Evolutionary conservation across 2,797 vertebrate species (phyloP).

Genomic region (Glyptemys insculpta): DNA sequence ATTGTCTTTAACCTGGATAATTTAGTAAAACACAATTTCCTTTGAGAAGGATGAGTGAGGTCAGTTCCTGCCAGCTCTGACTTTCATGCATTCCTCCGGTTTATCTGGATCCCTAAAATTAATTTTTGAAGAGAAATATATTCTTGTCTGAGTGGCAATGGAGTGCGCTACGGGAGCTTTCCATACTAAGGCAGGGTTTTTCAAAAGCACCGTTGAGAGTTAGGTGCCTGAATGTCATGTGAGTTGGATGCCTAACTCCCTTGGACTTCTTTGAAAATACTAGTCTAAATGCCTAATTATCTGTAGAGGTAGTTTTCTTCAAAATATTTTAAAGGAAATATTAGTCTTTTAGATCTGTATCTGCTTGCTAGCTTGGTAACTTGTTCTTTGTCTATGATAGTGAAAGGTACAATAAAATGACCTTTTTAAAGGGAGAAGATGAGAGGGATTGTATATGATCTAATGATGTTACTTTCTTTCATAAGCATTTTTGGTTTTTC

Average conservation of each 20-base stretch:
- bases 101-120: not conserved
- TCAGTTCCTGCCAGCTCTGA: constrained; percentile 35
- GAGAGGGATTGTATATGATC: not conserved
- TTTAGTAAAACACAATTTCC: not conserved
- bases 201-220: not conserved
- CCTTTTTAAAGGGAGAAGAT: not conserved
- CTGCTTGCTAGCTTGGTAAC: not conserved
- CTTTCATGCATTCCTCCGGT: not conserved
- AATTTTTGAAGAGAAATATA: not conserved
- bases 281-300: not conserved
- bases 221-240: not conserved
- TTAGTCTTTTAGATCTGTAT: fast-evolving
- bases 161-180: constrained; percentile 57
- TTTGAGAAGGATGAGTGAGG: not conserved
- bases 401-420: not conserved
- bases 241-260: not conserved
- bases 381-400: not conserved
- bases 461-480: not conserved
- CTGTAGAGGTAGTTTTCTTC: not conserved
- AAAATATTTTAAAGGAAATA: not conserved
- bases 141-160: constrained; percentile 48
- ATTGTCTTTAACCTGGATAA: not conserved
- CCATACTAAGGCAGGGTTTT: constrained; percentile 4
- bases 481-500: not conserved
- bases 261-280: not conserved